Conservation (phyloP, 1,140 invertebrate genomes). For the Panagrolaimus sp. region DNA sequence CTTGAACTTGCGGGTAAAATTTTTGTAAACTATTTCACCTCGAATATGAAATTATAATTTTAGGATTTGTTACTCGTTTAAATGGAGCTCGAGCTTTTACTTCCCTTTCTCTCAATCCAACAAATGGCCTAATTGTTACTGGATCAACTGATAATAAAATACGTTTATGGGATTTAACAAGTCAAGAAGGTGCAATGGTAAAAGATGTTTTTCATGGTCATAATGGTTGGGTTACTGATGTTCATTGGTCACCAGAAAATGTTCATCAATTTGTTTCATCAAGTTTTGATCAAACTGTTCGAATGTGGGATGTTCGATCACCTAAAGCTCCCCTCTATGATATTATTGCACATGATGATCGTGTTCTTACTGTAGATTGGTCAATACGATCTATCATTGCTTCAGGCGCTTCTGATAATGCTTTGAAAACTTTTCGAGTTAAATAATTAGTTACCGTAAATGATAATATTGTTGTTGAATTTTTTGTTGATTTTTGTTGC, state of each 20-base stretch:
- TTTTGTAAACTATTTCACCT: too few relatives aligned
- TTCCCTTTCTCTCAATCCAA: conserved; percentile 73
- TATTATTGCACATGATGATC: conserved; percentile 84
- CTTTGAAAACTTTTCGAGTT: conserved; percentile 71
- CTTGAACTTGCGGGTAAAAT: conserved; percentile 62
- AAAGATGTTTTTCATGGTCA: conserved; percentile 83
- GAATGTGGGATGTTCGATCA: conserved; percentile 89
- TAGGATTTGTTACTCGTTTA: conserved; percentile 15
- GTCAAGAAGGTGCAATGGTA: conserved; percentile 73
- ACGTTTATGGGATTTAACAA: conserved; percentile 81
- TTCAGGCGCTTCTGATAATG: conserved; percentile 87
- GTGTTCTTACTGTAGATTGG: conserved; percentile 89
- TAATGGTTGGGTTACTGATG: conserved; percentile 79
- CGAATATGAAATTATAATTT: too few relatives aligned
- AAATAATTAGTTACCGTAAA: not conserved
- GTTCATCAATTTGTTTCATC: conserved; percentile 85
- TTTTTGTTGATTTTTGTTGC: conserved; percentile 22
- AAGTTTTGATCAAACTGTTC: conserved; percentile 80
- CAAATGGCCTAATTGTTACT: conserved; percentile 71
- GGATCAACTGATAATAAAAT: conserved; percentile 82
- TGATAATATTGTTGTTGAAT: not conserved
- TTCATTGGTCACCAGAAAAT: conserved; percentile 78
- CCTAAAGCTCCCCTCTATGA: conserved; percentile 85
- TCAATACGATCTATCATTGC: conserved; percentile 75
- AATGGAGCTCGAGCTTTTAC: conserved; percentile 68